Percentiles rank a stretch among this genome's conserved stretches.
phyloP scores from a whole-genome alignment of 1,140 invertebrate genomes.

The Saccostrea echinata region DNA sequence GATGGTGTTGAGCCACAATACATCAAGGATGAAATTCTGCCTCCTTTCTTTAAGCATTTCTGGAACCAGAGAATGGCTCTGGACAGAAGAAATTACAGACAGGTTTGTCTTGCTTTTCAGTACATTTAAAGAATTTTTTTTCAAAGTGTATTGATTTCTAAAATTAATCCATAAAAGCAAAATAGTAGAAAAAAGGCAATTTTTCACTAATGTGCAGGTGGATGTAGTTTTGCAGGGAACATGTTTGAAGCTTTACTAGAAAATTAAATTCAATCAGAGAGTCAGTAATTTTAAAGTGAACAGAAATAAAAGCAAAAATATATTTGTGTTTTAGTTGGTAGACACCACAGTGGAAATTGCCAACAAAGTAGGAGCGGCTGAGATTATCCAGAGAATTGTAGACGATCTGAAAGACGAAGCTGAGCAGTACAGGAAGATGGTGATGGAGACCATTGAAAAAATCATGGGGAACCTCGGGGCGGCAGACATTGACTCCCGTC shows the following conservation, averaged over 20 bases:
- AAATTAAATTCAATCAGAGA: no score
- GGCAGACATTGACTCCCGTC: slow-evolving; percentile 96
- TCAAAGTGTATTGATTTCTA: no score
- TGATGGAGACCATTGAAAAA: slow-evolving; percentile 99
- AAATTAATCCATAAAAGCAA: no score
- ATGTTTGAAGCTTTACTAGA: no score
- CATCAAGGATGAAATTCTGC: slow-evolving; percentile 99
- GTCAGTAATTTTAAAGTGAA: background rate
- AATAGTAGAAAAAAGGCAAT: no score
- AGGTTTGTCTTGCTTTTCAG: slow-evolving; percentile 79
- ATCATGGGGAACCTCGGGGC: slow-evolving; percentile 98
- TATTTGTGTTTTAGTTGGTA: slow-evolving; percentile 86
- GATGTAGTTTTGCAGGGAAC: no score
- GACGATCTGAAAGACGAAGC: slow-evolving; percentile 99
- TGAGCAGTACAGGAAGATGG: slow-evolving; percentile 99
- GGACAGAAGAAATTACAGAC: slow-evolving; percentile 97
- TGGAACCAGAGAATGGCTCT: slow-evolving; percentile 99
- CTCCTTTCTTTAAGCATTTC: slow-evolving; percentile 99
- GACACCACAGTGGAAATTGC: slow-evolving; percentile 99
- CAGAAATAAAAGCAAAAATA: background rate
- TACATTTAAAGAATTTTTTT: no score
- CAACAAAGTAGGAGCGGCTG: slow-evolving; percentile 97
- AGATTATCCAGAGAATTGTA: slow-evolving; percentile 99
- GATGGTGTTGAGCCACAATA: slow-evolving; percentile 99
- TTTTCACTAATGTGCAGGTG: no score